A percentile compares a stretch with the other conserved stretches of the same genome.
Conservation (phyloP, 2,797 vertebrate genomes). For the Hippoglossus hippoglossus region DNA sequence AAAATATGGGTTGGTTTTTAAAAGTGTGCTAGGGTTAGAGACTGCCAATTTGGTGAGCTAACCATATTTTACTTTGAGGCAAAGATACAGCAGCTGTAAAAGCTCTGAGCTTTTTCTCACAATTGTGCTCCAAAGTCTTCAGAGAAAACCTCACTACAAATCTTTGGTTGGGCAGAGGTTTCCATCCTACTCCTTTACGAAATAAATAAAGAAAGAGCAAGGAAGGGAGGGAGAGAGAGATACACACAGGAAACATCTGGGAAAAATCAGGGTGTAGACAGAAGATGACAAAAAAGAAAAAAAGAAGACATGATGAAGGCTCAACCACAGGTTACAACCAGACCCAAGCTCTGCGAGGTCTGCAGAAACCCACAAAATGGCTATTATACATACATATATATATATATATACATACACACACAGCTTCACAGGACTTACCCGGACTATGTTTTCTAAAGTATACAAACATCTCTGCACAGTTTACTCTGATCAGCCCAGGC, state of each 20-base stretch:
- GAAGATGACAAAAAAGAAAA: constrained; percentile 48
- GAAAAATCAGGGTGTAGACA: constrained; percentile 79
- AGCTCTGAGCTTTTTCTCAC: constrained; percentile 65
- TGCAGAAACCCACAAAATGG: constrained; percentile 56
- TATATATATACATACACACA: constrained; percentile 27
- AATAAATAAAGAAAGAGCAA: constrained; percentile 48
- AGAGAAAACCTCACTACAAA: constrained; percentile 67
- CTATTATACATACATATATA: constrained; percentile 37
- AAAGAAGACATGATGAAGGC: constrained; percentile 65
- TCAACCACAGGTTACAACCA: constrained; percentile 82
- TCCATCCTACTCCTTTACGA: constrained; percentile 66
- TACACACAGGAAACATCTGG: constrained; percentile 96
- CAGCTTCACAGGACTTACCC: too few relatives aligned
- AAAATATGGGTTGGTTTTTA: constrained; percentile 32
- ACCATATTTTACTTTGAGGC: constrained; percentile 43
- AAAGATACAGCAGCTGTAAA: constrained; percentile 62
- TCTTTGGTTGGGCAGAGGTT: constrained; percentile 62
- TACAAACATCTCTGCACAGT: constrained; percentile 38
- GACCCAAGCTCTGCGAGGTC: constrained; percentile 61
- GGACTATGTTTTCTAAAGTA: not conserved
- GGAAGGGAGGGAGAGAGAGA: constrained; percentile 44
- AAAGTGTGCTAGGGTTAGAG: constrained; percentile 23
- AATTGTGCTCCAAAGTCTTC: constrained; percentile 64
- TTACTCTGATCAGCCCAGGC: constrained; percentile 32
- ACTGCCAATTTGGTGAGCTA: constrained; percentile 27